phyloP scores from a whole-genome alignment of 2,888 invertebrate species.

The Abrostola tripartita region DNA sequence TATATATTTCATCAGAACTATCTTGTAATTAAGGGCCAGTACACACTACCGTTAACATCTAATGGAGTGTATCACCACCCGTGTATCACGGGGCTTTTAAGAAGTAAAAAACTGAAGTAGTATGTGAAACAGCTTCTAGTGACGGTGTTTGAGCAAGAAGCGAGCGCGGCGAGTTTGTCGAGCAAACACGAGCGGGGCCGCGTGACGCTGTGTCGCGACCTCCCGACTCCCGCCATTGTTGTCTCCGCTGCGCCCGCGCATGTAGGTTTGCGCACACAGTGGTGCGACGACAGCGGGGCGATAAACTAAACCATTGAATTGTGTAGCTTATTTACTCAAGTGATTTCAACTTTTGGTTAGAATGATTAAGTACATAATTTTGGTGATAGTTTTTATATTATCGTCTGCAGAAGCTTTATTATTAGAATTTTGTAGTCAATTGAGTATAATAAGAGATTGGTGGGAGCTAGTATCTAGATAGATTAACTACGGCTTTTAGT shows the following conservation, averaged over 20 bases:
- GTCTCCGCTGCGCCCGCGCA: constrained; percentile 59
- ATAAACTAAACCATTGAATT: not conserved
- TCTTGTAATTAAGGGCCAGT: no score
- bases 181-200: constrained; percentile 62
- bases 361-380: no score
- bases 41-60: not conserved
- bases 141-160: constrained; percentile 62
- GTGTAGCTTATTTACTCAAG: not conserved
- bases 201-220: constrained; percentile 63
- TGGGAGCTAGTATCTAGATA: no score
- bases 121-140: constrained; percentile 68
- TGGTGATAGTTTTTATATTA: no score
- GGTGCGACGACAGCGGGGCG: constrained; percentile 18
- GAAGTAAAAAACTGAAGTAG: constrained; percentile 64
- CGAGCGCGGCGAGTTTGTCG: constrained; percentile 54
- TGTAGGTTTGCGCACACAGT: constrained; percentile 11
- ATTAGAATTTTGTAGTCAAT: no score
- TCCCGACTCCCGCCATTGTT: constrained; percentile 61
- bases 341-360: not conserved
- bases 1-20: no score
- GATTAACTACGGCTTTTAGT: no score
- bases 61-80: constrained; percentile 27
- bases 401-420: no score
- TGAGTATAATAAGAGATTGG: no score
- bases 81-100: constrained; percentile 41